These are phyloP conservation scores for Lindbergichthys nudifrons DNA, from an alignment of 2,797 vertebrate genomes.

Conservation along the genomic window DNA sequence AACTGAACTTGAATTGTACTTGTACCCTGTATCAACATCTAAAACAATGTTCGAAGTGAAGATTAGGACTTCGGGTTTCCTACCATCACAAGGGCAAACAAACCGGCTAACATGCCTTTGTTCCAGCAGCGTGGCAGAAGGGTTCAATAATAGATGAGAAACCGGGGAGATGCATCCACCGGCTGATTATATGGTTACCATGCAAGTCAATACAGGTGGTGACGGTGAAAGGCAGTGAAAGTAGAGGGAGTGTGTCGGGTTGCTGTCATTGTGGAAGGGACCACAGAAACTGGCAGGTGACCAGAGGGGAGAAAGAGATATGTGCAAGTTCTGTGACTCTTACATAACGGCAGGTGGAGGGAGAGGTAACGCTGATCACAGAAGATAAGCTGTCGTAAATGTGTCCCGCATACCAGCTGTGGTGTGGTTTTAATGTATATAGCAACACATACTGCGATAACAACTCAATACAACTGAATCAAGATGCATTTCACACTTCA, in stretches of 20 bases:
- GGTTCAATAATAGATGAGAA: constrained; percentile 84
- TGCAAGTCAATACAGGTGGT: constrained; percentile 82
- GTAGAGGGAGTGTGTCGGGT: constrained; percentile 75
- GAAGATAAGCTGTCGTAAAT: constrained; percentile 9
- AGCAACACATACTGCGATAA: background rate
- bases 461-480: background rate
- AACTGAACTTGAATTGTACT: background rate
- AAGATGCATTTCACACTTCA: background rate
- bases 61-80: background rate
- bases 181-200: constrained; percentile 77
- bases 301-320: constrained; percentile 48
- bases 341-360: constrained; percentile 64
- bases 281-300: constrained; percentile 25
- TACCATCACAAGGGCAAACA: constrained; percentile 55
- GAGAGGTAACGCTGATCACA: constrained; percentile 19
- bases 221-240: constrained; percentile 84
- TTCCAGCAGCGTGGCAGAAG: constrained; percentile 64
- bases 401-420: constrained; percentile 3
- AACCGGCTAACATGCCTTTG: constrained; percentile 60
- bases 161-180: constrained; percentile 64
- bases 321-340: constrained; percentile 49
- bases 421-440: constrained; percentile 8
- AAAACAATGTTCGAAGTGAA: background rate
- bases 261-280: constrained; percentile 58
- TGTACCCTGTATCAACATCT: background rate